phyloP scores from a whole-genome alignment of 2,113 vertebrate species.

The Pachyramphus minor region DNA sequence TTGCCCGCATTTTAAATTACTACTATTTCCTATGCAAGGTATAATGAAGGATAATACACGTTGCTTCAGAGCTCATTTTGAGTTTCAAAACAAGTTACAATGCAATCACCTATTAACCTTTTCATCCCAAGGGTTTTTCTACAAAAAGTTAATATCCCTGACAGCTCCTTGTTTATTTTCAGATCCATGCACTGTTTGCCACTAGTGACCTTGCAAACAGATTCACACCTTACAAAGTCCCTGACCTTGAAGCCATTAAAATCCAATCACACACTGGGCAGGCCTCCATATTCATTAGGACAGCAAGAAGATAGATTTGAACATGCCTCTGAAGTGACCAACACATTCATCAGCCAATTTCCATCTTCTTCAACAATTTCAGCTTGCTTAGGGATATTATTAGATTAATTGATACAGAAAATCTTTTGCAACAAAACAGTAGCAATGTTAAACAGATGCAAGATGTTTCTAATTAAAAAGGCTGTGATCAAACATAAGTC shows the following conservation, averaged over 20 bases:
- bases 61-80: slow-evolving; percentile 53
- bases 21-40: slow-evolving; percentile 30
- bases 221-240: slow-evolving; percentile 63
- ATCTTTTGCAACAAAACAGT: slow-evolving; percentile 47
- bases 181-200: slow-evolving; percentile 51
- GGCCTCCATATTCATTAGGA: slow-evolving; percentile 74
- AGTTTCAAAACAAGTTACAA: slow-evolving; percentile 66
- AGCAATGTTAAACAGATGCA: slow-evolving; percentile 56
- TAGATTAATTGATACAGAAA: slow-evolving; percentile 70
- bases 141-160: slow-evolving; percentile 66
- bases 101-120: slow-evolving; percentile 64
- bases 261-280: slow-evolving; percentile 69
- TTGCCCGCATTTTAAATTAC: slow-evolving; percentile 35
- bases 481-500: slow-evolving; percentile 37
- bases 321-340: slow-evolving; percentile 72
- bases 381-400: slow-evolving; percentile 65
- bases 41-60: slow-evolving; percentile 48
- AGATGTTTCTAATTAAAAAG: slow-evolving; percentile 59
- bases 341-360: slow-evolving; percentile 74
- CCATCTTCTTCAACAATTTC: slow-evolving; percentile 65
- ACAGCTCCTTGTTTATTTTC: slow-evolving; percentile 68
- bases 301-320: slow-evolving; percentile 72
- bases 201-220: slow-evolving; percentile 65
- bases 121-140: slow-evolving; percentile 62
- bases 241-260: slow-evolving; percentile 74